Base-by-base conservation (phyloP, 1,140 invertebrate species). In the Myzus persicae region DNA sequence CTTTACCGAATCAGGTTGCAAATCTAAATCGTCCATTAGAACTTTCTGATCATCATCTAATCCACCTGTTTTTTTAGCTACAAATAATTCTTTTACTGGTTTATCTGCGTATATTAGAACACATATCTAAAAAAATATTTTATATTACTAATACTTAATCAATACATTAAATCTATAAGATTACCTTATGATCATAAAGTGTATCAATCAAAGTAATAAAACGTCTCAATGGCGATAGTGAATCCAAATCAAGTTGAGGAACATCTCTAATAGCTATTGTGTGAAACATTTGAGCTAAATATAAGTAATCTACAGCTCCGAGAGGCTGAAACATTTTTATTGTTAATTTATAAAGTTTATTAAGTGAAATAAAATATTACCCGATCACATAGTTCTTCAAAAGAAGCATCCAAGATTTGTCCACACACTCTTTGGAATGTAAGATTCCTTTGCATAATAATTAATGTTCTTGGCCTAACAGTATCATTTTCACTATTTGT, bases 121-220 rank as follows among this genome's bases (percentile, higher is more conserved):
- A 95, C 98, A 95, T 90, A 97, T 96, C 97, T 97, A 94, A 87
- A 90, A 22, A 95, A 95, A 85, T 7, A 26, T 54, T 54, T 93
- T 85, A 54, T 36, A 93, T 51, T 40, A 94, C 18, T 20, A 36
- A 54, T 54, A 26, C 9, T n/a, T 38, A 67, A 67, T 42, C 8
- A 31, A 59, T 20, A 67, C 5, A 90, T 67, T 67, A 90, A 22
- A 67, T 31, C 6, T 18, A 14, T 40, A 84, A 94, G 94, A 48
- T 94, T 93, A 99, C 98, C 96, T 97, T 97, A 94, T 99, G 98
- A 95, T 99, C 99, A 95, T 99, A 99, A 1, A 99, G 96, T 1
- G 98, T 99, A 95, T 99, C 99, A 94, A 99, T 99, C 0, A 99
- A 96, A 8, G 98, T 99, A 93, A 99, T 99, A 95, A 99, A 99